Percentiles rank a stretch among this genome's conserved stretches.
phyloP scores from a whole-genome alignment of 2,797 vertebrate species.

The Onychomys leucogaster region DNA sequence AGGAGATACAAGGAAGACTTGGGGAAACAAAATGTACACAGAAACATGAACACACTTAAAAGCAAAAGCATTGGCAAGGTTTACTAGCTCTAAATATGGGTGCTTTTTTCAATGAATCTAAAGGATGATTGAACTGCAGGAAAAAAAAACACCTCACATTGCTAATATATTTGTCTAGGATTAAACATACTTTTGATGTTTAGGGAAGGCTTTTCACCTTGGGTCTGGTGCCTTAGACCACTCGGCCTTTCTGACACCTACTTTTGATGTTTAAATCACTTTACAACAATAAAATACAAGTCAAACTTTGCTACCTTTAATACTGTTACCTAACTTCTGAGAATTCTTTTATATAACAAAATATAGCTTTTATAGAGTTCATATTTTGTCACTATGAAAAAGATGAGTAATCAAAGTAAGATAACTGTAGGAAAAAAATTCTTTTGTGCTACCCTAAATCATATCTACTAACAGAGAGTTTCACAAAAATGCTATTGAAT shows the following conservation, averaged over 20 bases:
- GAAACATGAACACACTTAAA: background rate
- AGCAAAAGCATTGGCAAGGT: background rate
- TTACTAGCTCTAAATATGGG: background rate
- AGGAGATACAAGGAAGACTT: background rate
- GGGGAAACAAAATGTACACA: background rate
- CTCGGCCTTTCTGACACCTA: no score
- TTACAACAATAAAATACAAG: no score
- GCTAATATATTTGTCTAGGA: background rate
- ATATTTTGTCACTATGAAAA: background rate
- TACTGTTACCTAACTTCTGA: background rate
- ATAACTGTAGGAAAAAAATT: background rate
- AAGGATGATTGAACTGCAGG: background rate
- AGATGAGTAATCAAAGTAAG: background rate
- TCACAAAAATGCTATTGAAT: background rate
- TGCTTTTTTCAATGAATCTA: slow-evolving; percentile 10
- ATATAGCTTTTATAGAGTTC: background rate
- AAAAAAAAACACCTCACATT: background rate
- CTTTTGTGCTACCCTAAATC: background rate
- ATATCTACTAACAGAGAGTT: background rate
- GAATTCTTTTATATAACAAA: background rate
- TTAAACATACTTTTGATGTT: background rate
- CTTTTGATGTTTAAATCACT: no score
- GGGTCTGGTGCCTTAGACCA: no score
- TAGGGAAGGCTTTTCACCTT: no score
- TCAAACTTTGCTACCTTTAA: no score